Evolutionary conservation across 2,888 invertebrate genomes (phyloP), one percentile per base, ranked within the genome.

Genomic region (Pterobdella sp.): DNA sequence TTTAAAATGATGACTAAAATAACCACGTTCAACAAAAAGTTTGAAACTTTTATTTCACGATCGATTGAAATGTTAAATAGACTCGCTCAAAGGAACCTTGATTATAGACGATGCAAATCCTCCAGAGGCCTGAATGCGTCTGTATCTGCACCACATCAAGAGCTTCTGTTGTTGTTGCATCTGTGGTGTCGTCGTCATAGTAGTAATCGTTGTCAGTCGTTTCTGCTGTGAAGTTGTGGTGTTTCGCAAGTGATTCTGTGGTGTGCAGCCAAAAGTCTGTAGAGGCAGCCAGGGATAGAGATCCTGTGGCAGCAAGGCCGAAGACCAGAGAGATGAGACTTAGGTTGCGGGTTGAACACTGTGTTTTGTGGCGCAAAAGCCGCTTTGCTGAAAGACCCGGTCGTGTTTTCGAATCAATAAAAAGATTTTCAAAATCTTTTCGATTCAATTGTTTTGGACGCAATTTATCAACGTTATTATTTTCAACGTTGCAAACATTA

Each of bases 251-350:
- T 2, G 14, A 7, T 72, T 81, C 81, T 22, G 72, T 75, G 29
- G 80, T 82, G 74, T 79, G 80, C 35, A 82, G 73, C 82, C 82
- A 82, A 42, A 79, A 80, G 75, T 82, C 82, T 26, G 81, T 81
- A 36, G 80, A 79, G 60, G 81, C 80, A 22, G 81, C 80, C 66
- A 82, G 75, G 0, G 79, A 78, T 73, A 82, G 74, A 0, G 80
- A 79, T 22, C 79, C 80, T 32, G 79, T 77, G 4, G 81, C 79
- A 29, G 79, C 73, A n/a, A 81, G 79, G 1, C 81, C 82, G 32
- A 80, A 77, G 36, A 78, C 77, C 34, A 81, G 77, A 0, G 82
- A 79, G 32, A 77, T 75, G 35, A 80, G 76, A 37, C 79, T 80
- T 52, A 81, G 73, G 56, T 72, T 71, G 29, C 77, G 76, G 34